Conservation (phyloP, 2,113 vertebrate species). For the Solea solea region DNA sequence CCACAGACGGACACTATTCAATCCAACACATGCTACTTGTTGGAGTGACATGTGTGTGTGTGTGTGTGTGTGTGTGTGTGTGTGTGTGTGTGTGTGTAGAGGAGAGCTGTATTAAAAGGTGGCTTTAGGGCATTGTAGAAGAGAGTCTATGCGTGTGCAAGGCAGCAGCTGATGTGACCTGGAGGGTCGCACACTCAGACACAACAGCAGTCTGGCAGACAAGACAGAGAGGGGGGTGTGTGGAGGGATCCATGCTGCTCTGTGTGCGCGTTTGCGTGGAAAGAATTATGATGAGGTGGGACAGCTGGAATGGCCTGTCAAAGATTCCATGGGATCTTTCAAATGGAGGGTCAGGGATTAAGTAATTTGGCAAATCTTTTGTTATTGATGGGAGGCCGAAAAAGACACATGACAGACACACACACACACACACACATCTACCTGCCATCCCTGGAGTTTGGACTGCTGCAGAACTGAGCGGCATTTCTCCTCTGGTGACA, state of each 20-base stretch:
- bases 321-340: constrained; percentile 71
- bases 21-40: constrained; percentile 57
- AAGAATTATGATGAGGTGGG: constrained; percentile 72
- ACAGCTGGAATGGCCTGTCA: constrained; percentile 75
- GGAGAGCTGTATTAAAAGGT: constrained; percentile 40
- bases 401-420: constrained; percentile 18
- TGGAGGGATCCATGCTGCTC: constrained; percentile 10
- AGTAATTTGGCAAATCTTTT: constrained; percentile 71
- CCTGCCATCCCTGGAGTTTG: constrained; percentile 95
- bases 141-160: constrained; percentile 56
- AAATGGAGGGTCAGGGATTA: constrained; percentile 67
- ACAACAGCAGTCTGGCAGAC: constrained; percentile 79
- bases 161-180: constrained; percentile 64
- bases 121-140: constrained; percentile 53
- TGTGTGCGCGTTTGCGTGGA: constrained; percentile 51
- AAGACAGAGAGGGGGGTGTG: constrained; percentile 44
- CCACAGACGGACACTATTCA: constrained; percentile 50
- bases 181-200: constrained; percentile 74
- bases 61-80: constrained; percentile 16
- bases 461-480: constrained; percentile 87
- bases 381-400: constrained; percentile 57
- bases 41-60: constrained; percentile 20
- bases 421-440: constrained; percentile 82
- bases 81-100: constrained; percentile 4
- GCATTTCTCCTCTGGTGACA: constrained; percentile 86